These are phyloP conservation scores for Helogale parvula DNA, from an alignment of 2,113 vertebrate genomes.

Conservation along the genomic window DNA sequence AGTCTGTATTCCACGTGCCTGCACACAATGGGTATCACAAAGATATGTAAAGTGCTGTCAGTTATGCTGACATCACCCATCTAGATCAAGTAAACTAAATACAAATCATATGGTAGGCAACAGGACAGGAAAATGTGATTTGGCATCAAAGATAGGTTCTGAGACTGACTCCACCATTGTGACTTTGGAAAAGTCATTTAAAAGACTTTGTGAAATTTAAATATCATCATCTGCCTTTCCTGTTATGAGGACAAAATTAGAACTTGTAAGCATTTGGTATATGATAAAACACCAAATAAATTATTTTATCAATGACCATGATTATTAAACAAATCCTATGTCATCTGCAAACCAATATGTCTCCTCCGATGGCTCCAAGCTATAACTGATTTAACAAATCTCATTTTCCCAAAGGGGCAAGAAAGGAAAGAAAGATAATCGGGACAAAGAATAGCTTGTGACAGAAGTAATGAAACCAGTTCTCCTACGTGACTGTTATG, in stretches of 20 bases:
- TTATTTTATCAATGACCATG: background rate
- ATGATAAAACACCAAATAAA: background rate
- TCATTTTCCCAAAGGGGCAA: background rate
- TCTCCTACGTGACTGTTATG: background rate
- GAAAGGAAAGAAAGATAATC: background rate
- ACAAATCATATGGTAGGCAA: background rate
- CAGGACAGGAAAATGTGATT: background rate
- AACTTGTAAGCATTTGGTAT: background rate
- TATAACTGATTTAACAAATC: background rate
- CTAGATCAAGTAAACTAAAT: background rate
- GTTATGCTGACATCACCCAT: background rate
- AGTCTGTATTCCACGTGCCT: background rate
- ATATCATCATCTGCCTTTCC: constrained; percentile 15
- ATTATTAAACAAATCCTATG: constrained; percentile 13
- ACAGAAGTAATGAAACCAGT: background rate
- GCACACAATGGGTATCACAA: background rate
- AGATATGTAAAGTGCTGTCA: background rate
- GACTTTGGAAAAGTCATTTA: background rate
- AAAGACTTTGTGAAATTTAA: constrained; percentile 13
- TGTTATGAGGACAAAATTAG: constrained; percentile 12
- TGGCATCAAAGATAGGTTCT: background rate
- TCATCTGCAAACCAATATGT: background rate
- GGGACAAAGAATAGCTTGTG: background rate
- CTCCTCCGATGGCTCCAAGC: background rate
- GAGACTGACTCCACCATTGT: background rate